Evolutionary conservation across 2,797 vertebrate species (phyloP).

Genomic region (Rallus crepitans): DNA sequence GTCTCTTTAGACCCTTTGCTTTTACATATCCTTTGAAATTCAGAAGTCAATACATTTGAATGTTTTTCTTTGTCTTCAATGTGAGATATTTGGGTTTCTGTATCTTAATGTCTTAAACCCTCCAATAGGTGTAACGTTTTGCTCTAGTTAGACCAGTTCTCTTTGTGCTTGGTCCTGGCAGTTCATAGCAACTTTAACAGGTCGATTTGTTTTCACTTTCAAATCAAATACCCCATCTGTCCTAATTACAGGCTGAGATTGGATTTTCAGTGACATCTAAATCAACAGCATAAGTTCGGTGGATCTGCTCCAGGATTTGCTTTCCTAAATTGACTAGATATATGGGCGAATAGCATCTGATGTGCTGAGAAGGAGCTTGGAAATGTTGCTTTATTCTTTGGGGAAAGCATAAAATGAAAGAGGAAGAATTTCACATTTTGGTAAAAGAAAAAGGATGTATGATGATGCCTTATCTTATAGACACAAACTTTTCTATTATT

Average conservation of each 20-base stretch:
- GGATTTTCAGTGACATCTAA: neutral
- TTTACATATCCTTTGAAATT: neutral
- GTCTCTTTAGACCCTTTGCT: neutral
- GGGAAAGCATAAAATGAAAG: neutral
- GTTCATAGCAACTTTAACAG: neutral
- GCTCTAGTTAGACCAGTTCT: neutral
- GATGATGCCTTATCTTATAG: neutral
- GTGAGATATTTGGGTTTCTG: neutral
- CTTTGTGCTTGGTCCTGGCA: neutral
- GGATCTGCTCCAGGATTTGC: neutral
- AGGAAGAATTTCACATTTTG: neutral
- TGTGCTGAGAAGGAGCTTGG: neutral
- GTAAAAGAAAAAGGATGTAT: neutral
- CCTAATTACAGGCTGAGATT: neutral
- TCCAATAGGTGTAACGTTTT: neutral
- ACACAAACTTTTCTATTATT: neutral
- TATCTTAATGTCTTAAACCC: neutral
- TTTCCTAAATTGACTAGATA: neutral
- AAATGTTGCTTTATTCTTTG: neutral
- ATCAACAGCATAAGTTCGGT: neutral
- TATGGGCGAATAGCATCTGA: neutral
- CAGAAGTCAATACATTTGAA: neutral
- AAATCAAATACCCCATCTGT: neutral
- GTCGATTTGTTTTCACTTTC: neutral
- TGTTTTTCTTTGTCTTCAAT: fast-evolving